phyloP scores from a whole-genome alignment of 2,113 vertebrate species.

The Heliornis fulica region DNA sequence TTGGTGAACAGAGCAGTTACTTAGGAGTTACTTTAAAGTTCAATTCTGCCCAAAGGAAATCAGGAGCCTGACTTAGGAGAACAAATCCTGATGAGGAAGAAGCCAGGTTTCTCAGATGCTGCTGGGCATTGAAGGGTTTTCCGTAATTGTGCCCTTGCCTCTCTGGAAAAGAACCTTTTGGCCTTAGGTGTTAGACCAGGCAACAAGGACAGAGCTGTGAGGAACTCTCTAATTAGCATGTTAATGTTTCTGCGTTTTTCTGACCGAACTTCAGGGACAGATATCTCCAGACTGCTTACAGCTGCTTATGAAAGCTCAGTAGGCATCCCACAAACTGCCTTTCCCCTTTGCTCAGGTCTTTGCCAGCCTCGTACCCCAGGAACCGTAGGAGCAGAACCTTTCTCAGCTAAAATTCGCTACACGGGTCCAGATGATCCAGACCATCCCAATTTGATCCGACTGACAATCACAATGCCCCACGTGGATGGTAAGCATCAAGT shows the following conservation, averaged over 20 bases:
- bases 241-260: neutral
- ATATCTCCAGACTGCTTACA: neutral
- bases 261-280: neutral
- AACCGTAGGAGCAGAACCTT: slow-evolving; percentile 80
- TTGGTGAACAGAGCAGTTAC: neutral
- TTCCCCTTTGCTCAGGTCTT: slow-evolving; percentile 60
- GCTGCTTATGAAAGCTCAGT: neutral
- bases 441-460: slow-evolving; percentile 76
- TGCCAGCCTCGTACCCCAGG: slow-evolving; percentile 76
- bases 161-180: neutral
- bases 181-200: neutral
- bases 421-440: slow-evolving; percentile 76
- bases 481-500: slow-evolving; percentile 72
- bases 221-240: neutral
- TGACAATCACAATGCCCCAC: slow-evolving; percentile 80
- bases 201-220: neutral
- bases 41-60: neutral
- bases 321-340: neutral
- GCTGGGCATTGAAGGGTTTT: neutral
- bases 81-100: neutral
- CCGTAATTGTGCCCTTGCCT: neutral
- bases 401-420: slow-evolving; percentile 81
- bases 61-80: neutral
- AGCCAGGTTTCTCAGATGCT: neutral
- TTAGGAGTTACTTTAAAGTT: neutral